Base-by-base conservation (phyloP, 2,113 vertebrate species). In the Hippopotamus amphibius region DNA sequence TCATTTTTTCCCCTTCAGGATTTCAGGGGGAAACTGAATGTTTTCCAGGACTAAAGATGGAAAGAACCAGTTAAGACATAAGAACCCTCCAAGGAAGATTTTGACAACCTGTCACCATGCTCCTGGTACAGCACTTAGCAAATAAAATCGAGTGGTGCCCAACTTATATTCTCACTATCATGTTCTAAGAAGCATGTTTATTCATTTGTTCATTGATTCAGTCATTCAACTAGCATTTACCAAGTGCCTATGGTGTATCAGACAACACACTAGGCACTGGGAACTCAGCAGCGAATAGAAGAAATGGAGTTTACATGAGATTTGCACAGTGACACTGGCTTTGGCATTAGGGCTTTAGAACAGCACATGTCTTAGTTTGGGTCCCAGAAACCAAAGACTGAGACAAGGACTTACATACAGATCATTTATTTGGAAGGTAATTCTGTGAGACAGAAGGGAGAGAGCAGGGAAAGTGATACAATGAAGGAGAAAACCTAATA, bases 261-360 rank as follows among this genome's bases (percentile, higher is more conserved):
- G n/a, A 61, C 0, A 3, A 6, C 30, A n/a, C 1, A 0, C 6
- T 28, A 77, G 37, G 87, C 17, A 5, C 33, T n/a, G 50, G 15
- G 12, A 53, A 61, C 13, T 33, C 10, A 48, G 43, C 59, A 28
- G 16, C 41, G 37, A 81, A 59, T 1, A 82, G n/a, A 72, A 66
- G 2, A 88, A 79, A 72, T 26, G 43, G 16, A 77, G 24, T 74
- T 41, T 53, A n/a, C 5, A 46, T 55, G 28, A 59, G 22, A 72
- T 85, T 50, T 92, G 12, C 28, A 22, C 13, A 43, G 24, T 30
- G 57, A 53, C 9, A 15, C 19, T 22, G 6, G 24, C 24, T 93
- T 90, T 6, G 43, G 8, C 43, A 43, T 61, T 50, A 63, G n/a
- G 33, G 43, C 50, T 69, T 85, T 53, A 93, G 24, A 63, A n/a